Percentiles rank a stretch among this genome's conserved stretches.
Evolutionary conservation across 2,888 invertebrate species (phyloP).

Genomic region (Endomychus coccineus): DNA sequence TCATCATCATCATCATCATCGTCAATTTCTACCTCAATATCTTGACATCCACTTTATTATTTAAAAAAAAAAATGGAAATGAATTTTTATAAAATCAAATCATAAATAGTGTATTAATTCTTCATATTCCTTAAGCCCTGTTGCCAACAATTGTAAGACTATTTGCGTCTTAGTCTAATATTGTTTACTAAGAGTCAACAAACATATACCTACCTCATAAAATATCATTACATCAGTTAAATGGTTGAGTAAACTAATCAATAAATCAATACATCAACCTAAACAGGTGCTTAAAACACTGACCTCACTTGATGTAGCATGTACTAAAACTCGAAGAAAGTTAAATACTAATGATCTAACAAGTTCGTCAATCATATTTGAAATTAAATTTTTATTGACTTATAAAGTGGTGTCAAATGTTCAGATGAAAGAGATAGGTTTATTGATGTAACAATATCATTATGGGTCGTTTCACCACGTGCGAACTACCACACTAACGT

Average conservation of each 20-base stretch:
- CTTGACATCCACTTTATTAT: too few species aligned
- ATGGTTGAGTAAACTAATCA: constrained; percentile 21
- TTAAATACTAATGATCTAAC: too few species aligned
- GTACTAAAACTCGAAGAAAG: too few species aligned
- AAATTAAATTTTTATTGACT: constrained; percentile 44
- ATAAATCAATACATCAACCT: constrained; percentile 27
- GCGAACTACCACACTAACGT: constrained; percentile 43
- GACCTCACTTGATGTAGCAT: constrained; percentile 23
- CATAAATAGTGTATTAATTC: too few species aligned
- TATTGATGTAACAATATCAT: constrained; percentile 46
- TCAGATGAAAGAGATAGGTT: constrained; percentile 35
- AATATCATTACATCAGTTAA: constrained; percentile 23
- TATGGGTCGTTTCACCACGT: constrained; percentile 42
- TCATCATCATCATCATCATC: too few species aligned
- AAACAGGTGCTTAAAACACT: constrained; percentile 26
- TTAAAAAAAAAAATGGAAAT: too few species aligned
- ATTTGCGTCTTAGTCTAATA: too few species aligned
- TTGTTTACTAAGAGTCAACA: too few species aligned
- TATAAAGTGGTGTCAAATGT: constrained; percentile 43
- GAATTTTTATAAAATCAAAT: too few species aligned
- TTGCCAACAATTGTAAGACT: too few species aligned
- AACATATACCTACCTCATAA: constrained; percentile 27
- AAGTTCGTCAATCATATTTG: constrained; percentile 43
- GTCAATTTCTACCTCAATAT: too few species aligned
- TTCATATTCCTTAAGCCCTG: too few species aligned